These are phyloP conservation scores for Branchipolynoe longqiensis DNA, from an alignment of 2,888 invertebrate genomes.

Conservation along the genomic window DNA sequence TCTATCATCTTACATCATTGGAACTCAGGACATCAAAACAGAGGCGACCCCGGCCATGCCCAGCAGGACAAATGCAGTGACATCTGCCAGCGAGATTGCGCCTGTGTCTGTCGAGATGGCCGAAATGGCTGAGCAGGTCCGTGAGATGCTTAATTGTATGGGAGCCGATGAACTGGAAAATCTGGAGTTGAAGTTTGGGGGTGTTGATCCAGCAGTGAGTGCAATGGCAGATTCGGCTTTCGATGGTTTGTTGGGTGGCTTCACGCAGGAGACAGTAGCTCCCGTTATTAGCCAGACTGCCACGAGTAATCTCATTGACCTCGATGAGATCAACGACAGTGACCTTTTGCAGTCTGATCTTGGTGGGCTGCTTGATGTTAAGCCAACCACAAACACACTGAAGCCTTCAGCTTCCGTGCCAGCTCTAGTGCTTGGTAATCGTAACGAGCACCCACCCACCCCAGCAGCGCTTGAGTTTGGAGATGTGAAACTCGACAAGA, in stretches of 20 bases:
- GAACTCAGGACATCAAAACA: conserved; percentile 64
- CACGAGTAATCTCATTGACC: conserved; percentile 60
- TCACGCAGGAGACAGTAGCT: not conserved
- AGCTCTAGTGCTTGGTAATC: not conserved
- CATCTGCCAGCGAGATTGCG: not conserved
- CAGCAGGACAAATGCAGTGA: conserved; percentile 50
- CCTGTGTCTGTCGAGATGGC: conserved; percentile 51
- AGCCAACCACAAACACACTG: not conserved
- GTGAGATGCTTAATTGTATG: conserved; percentile 64
- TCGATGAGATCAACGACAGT: conserved; percentile 69
- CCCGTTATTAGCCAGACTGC: not conserved
- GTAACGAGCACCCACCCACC: not conserved
- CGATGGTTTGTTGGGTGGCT: conserved; percentile 45
- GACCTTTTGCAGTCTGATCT: conserved; percentile 65
- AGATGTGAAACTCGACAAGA: conserved; percentile 58
- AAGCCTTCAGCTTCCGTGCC: conserved; percentile 2
- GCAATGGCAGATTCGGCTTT: conserved; percentile 46
- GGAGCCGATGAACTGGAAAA: conserved; percentile 63
- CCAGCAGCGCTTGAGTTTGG: not conserved
- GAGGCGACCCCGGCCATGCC: conserved; percentile 67
- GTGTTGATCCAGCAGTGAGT: not conserved
- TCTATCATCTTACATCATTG: conserved; percentile 63
- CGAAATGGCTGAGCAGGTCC: conserved; percentile 65
- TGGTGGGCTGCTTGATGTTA: conserved; percentile 41
- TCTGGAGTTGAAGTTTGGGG: conserved; percentile 59